Evolutionary conservation across 2,888 invertebrate genomes (phyloP).

Genomic region (Hirtodrosophila duncani): DNA sequence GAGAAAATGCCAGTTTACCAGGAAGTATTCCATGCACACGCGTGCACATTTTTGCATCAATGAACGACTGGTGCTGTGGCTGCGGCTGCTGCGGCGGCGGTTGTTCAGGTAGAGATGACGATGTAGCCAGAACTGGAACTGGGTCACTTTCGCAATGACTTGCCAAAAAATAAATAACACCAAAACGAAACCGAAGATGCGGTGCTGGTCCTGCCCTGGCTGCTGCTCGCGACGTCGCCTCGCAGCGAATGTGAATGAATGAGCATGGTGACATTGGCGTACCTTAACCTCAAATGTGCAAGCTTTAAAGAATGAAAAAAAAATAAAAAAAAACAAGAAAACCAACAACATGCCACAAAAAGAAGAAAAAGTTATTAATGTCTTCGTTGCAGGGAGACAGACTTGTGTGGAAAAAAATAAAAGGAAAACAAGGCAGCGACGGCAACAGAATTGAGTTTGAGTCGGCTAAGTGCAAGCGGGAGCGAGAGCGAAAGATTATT

Average conservation of each 20-base stretch:
- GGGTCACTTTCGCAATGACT: slow-evolving; percentile 69
- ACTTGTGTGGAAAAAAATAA: background rate
- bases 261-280: slow-evolving; percentile 74
- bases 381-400: slow-evolving; percentile 57
- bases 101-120: slow-evolving; percentile 3
- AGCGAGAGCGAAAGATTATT: slow-evolving; percentile 68
- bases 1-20: slow-evolving; percentile 18
- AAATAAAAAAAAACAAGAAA: slow-evolving; percentile 23
- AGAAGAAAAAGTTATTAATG: slow-evolving; percentile 43
- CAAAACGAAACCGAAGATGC: slow-evolving; percentile 6
- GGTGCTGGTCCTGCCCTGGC: slow-evolving; percentile 34
- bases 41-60: slow-evolving; percentile 54
- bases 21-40: slow-evolving; percentile 58
- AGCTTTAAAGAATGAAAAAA: slow-evolving; percentile 44
- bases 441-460: too few species aligned
- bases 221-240: slow-evolving; percentile 63
- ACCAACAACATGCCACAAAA: slow-evolving; percentile 8
- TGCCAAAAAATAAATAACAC: slow-evolving; percentile 50
- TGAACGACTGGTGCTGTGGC: slow-evolving; percentile 56
- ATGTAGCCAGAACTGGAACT: slow-evolving; percentile 49
- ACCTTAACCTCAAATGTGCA: slow-evolving; percentile 75
- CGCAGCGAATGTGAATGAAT: slow-evolving; percentile 74
- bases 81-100: slow-evolving; percentile 8
- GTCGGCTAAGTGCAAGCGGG: slow-evolving; percentile 34
- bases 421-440: too few species aligned